phyloP scores from a whole-genome alignment of 2,113 vertebrate species.

The Chitala chitala region DNA sequence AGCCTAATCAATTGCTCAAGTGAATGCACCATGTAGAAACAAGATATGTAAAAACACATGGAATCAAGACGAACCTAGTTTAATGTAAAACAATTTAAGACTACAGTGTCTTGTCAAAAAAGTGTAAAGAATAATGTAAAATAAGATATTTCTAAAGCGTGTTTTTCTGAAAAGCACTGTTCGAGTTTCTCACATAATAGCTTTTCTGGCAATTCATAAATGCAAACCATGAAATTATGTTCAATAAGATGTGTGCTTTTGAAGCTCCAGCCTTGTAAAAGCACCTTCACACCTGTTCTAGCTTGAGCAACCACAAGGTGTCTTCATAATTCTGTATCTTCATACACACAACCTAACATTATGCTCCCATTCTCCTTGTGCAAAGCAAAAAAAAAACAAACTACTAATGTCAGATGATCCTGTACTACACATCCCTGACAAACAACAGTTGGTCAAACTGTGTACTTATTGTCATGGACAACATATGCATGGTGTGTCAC shows the following conservation, averaged over 20 bases:
- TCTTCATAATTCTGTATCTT: no score
- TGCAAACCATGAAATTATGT: not conserved
- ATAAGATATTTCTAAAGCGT: slow-evolving; percentile 6
- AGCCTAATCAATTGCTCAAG: no score
- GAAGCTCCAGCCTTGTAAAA: not conserved
- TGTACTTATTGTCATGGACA: not conserved
- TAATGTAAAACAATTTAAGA: slow-evolving; percentile 50
- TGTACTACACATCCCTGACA: not conserved
- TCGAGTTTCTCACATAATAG: not conserved
- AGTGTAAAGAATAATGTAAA: slow-evolving; percentile 29
- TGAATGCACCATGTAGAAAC: slow-evolving; percentile 27
- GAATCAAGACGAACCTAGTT: slow-evolving; percentile 22
- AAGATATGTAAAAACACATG: slow-evolving; percentile 32
- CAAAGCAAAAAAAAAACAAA: not conserved
- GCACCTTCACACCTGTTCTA: not conserved
- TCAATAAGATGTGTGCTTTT: slow-evolving; percentile 11
- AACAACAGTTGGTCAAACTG: not conserved
- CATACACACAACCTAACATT: no score
- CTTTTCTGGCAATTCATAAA: not conserved
- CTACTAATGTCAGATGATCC: not conserved
- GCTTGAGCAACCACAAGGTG: no score
- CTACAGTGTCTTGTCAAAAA: slow-evolving; percentile 38
- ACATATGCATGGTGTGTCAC: not conserved
- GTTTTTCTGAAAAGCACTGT: slow-evolving; percentile 21
- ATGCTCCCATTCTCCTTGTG: slow-evolving; percentile 10